Evolutionary conservation across 2,888 invertebrate species (phyloP).

Genomic region (Scaptomyza flava): DNA sequence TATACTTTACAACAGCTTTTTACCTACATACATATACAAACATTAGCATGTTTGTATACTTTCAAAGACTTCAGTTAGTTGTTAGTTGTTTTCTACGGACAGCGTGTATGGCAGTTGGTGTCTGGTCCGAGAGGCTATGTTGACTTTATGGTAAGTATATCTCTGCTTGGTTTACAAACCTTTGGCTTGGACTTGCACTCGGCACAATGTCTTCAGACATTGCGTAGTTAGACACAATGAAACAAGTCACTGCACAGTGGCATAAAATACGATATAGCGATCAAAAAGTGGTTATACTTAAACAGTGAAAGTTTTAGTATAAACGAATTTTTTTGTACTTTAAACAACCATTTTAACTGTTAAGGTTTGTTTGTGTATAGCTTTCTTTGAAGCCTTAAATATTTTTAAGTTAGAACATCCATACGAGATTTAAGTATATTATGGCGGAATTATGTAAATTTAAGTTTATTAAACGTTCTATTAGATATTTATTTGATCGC

Average conservation of each 20-base stretch:
- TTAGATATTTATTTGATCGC: slow-evolving; percentile 14
- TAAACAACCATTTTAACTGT: too few relatives aligned
- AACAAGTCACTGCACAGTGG: slow-evolving; percentile 55
- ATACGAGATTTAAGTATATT: background rate
- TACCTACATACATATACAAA: slow-evolving; percentile 60
- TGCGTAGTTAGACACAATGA: slow-evolving; percentile 44
- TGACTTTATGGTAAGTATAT: slow-evolving; percentile 36
- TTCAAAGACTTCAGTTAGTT: slow-evolving; percentile 48
- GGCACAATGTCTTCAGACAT: slow-evolving; percentile 37
- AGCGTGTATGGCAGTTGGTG: slow-evolving; percentile 45
- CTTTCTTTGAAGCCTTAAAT: too few relatives aligned
- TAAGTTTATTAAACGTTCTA: background rate
- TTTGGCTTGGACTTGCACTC: slow-evolving; percentile 55
- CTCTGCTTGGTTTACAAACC: slow-evolving; percentile 69
- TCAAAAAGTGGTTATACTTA: slow-evolving; percentile 17
- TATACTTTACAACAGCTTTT: slow-evolving; percentile 49
- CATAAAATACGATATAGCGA: slow-evolving; percentile 31
- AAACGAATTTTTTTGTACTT: too few relatives aligned
- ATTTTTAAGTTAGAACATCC: background rate
- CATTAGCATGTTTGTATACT: slow-evolving; percentile 21
- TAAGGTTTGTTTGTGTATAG: too few relatives aligned
- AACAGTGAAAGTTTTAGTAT: too few relatives aligned
- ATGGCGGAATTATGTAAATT: background rate
- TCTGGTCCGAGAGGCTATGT: slow-evolving; percentile 52
- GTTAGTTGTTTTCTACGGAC: slow-evolving; percentile 49